Percentiles rank a stretch among this genome's conserved stretches.
These are phyloP conservation scores for Menura novaehollandiae DNA, from an alignment of 2,113 vertebrate species.

Conservation along the genomic window DNA sequence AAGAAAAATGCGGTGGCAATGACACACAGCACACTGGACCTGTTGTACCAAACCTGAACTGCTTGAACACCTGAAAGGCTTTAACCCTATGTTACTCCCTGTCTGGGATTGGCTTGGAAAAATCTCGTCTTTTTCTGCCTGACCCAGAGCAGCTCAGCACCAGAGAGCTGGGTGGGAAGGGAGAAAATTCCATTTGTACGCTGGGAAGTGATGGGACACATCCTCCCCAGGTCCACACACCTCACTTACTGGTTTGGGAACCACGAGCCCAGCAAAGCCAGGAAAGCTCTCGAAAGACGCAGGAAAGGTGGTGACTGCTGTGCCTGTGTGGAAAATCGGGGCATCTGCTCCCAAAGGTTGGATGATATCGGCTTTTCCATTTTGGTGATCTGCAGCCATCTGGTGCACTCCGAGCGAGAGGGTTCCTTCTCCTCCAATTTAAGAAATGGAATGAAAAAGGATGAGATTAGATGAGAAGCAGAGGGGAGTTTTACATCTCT, in stretches of 20 bases:
- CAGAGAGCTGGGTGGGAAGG: neutral
- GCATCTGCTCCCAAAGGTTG: slow-evolving; percentile 22
- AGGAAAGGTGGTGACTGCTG: neutral
- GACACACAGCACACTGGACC: neutral
- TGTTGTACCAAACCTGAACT: neutral
- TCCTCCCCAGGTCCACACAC: neutral
- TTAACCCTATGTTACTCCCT: accelerated
- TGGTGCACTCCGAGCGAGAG: neutral
- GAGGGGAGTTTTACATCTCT: neutral
- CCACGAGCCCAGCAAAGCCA: neutral
- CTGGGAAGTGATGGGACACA: neutral
- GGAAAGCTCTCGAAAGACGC: accelerated
- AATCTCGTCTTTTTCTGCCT: neutral
- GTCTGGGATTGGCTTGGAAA: neutral
- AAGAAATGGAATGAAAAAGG: neutral
- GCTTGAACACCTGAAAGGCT: neutral
- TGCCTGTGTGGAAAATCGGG: neutral
- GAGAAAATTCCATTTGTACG: neutral
- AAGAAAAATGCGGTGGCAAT: neutral
- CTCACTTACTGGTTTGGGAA: neutral
- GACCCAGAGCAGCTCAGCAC: neutral
- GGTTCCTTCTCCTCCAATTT: slow-evolving; percentile 21
- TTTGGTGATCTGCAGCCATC: neutral
- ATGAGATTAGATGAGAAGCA: neutral
- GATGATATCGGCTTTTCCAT: neutral